phyloP scores from a whole-genome alignment of 2,113 vertebrate species.

The Ciconia maguari region DNA sequence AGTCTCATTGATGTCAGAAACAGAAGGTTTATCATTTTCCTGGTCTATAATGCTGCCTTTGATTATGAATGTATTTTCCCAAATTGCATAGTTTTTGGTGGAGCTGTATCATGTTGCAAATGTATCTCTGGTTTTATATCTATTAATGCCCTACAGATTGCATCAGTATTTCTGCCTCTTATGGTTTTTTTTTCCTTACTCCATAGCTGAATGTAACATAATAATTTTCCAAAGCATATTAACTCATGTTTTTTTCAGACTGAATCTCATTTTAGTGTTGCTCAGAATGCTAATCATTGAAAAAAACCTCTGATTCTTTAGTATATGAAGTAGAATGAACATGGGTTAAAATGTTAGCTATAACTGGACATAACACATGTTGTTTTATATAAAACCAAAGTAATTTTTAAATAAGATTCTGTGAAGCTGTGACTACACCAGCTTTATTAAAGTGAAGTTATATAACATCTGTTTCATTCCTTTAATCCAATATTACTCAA shows the following conservation, averaged over 20 bases:
- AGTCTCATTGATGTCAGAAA: neutral
- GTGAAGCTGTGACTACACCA: neutral
- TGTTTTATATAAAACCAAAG: neutral
- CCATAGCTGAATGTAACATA: neutral
- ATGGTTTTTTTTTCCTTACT: neutral
- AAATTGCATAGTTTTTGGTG: neutral
- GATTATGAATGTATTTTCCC: neutral
- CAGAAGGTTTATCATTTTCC: neutral
- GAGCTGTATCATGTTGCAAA: neutral
- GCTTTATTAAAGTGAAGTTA: neutral
- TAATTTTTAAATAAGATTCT: neutral
- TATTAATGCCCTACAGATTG: neutral
- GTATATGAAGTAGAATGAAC: neutral
- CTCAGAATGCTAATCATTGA: neutral
- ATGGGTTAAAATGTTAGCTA: neutral
- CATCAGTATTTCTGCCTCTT: neutral
- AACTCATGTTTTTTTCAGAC: neutral
- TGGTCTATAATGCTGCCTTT: neutral
- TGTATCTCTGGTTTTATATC: neutral
- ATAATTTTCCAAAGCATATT: neutral
- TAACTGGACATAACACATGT: neutral
- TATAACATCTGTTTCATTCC: neutral
- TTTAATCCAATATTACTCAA: neutral
- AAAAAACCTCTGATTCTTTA: neutral
- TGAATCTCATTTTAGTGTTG: neutral